Conservation (phyloP, 2,888 invertebrate genomes). For the Sinhomidia bicolor region DNA sequence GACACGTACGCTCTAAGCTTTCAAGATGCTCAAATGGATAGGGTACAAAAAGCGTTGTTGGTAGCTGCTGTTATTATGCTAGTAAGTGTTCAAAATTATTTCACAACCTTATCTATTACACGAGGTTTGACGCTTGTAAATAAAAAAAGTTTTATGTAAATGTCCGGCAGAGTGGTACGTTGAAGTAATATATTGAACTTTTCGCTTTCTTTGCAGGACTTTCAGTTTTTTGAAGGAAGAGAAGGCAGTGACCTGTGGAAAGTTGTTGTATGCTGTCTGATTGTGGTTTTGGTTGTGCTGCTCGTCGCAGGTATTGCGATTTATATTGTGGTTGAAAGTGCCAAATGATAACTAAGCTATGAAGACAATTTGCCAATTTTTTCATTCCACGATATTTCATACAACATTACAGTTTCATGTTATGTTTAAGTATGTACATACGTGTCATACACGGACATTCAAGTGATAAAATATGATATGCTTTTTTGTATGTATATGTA, state of each 20-base stretch:
- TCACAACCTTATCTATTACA: neutral
- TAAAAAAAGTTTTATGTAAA: neutral
- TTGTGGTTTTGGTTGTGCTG: conserved; percentile 46
- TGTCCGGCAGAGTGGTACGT: neutral
- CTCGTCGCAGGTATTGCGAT: conserved; percentile 52
- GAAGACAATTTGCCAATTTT: conserved; percentile 27
- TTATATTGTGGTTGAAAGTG: conserved; percentile 55
- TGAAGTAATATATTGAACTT: neutral
- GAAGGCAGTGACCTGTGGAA: conserved; percentile 62
- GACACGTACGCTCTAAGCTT: conserved; percentile 70
- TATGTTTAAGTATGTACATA: conserved; percentile 1
- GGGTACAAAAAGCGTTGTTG: conserved; percentile 44
- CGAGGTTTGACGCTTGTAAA: neutral
- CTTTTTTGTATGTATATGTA: no score
- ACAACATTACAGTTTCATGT: neutral
- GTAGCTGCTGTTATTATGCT: conserved; percentile 66
- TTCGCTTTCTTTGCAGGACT: conserved; percentile 41
- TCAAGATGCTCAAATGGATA: conserved; percentile 59
- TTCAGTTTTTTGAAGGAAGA: conserved; percentile 65
- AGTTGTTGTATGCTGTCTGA: conserved; percentile 54
- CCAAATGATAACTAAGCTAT: conserved; percentile 50
- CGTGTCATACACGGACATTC: neutral
- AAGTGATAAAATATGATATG: neutral
- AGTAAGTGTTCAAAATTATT: conserved; percentile 18
- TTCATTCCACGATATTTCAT: neutral